Evolutionary conservation across 2,888 invertebrate genomes (phyloP), one percentile per base, ranked within the genome.

Genomic region (Eledona agricola): DNA sequence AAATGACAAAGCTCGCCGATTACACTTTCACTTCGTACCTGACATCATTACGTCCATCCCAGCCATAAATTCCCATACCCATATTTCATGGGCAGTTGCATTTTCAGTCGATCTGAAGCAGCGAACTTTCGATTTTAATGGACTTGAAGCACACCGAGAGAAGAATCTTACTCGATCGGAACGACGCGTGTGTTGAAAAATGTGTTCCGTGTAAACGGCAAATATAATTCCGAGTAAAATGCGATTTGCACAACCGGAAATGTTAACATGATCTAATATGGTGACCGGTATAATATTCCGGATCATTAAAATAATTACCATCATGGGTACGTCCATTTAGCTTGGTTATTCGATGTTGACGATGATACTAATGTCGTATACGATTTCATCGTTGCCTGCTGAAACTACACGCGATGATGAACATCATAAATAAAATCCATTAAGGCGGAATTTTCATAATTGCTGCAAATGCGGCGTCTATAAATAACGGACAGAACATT

Each of bases 241-340:
- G 19, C 19, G 19, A 19, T n/a, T n/a, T n/a, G n/a, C n/a, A 5
- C 5, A 19, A 42, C 29, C 29, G 42, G 42, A 42, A 42, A 31
- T 16, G 29, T 31, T 29, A 42, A 20, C 29, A 31, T 16, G 38
- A 38, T 38, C 38, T 38, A 38, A 38, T 38, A 38, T 16, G 26
- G 29, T 29, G 42, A 20, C 42, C 42, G 28, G 10, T 9, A 13
- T 28, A 40, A 40, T 40, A 26, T 40, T 26, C 40, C 28, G 29
- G 22, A 17, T 42, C 31, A 31, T 42, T 42, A 42, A 42, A 31
- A 29, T 29, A 29, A 42, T 42, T 31, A 42, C 7, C 31, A 13
- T 2, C 25, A 11, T 19, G 29, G 12, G 13, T 9, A 29, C 31
- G 22, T 13, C 20, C 20, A 26, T 31, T 40, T 20, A 40, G 31